These are phyloP conservation scores for Regulus satrapa DNA, from an alignment of 2,113 vertebrate genomes.

Conservation along the genomic window DNA sequence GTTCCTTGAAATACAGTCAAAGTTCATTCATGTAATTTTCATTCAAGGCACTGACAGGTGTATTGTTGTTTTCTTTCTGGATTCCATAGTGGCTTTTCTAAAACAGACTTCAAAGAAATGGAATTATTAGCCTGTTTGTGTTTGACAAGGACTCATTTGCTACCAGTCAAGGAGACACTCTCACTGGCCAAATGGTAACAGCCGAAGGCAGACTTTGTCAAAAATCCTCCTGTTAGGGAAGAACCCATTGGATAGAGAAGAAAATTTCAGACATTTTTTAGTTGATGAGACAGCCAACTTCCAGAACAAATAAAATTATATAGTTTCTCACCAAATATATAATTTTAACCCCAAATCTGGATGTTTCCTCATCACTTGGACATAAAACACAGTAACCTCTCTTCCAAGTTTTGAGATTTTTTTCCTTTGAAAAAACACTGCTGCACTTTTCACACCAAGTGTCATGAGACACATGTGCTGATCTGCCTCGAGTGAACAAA, in stretches of 20 bases:
- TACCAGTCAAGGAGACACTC: background rate
- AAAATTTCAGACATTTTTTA: background rate
- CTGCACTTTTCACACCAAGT: background rate
- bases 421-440: background rate
- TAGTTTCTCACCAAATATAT: background rate
- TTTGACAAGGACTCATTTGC: background rate
- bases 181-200: background rate
- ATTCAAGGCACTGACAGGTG: background rate
- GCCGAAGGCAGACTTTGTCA: background rate
- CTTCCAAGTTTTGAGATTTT: background rate
- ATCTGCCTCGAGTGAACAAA: background rate
- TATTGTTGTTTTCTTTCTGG: background rate
- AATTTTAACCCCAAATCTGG: background rate
- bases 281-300: background rate
- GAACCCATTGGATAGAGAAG: fast-evolving
- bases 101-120: background rate
- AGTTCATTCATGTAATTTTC: background rate
- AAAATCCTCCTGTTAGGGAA: background rate
- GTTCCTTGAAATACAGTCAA: background rate
- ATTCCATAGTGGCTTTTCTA: background rate
- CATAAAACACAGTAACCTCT: background rate
- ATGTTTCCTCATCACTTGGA: background rate
- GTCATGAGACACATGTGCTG: background rate
- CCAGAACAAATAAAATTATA: background rate
- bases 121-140: background rate